Percentiles rank a stretch among this genome's conserved stretches.
phyloP scores from a whole-genome alignment of 2,888 invertebrate species.

The Endomychus coccineus region DNA sequence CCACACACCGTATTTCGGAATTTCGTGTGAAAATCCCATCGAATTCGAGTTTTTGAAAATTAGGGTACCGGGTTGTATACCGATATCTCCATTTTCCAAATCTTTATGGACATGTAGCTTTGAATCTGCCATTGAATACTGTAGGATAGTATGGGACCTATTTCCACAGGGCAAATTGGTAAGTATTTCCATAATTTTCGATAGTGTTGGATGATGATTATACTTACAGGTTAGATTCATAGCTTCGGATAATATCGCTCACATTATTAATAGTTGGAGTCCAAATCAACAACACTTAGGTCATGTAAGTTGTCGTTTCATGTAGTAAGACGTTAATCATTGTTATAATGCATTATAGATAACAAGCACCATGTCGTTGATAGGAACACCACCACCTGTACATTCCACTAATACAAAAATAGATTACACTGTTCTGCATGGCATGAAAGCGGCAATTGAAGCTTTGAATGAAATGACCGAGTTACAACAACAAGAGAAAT shows the following conservation, averaged over 20 bases:
- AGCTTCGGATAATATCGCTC: slow-evolving; percentile 79
- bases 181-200: slow-evolving; percentile 29
- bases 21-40: slow-evolving; percentile 71
- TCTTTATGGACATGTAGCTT: slow-evolving; percentile 95
- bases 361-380: slow-evolving; percentile 72
- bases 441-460: slow-evolving; percentile 79
- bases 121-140: slow-evolving; percentile 92
- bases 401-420: slow-evolving; percentile 51
- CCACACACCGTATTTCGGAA: slow-evolving; percentile 85
- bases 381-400: slow-evolving; percentile 63
- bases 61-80: slow-evolving; percentile 60
- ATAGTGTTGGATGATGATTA: neutral
- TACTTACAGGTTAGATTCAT: slow-evolving; percentile 69
- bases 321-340: no score
- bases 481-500: slow-evolving; percentile 57
- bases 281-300: slow-evolving; percentile 75
- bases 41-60: slow-evolving; percentile 75
- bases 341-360: slow-evolving; percentile 56
- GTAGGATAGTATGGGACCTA: slow-evolving; percentile 95
- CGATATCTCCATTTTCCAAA: slow-evolving; percentile 79
- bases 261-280: slow-evolving; percentile 80
- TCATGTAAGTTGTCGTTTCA: slow-evolving; percentile 66
- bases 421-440: slow-evolving; percentile 70
- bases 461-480: slow-evolving; percentile 77
- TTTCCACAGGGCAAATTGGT: slow-evolving; percentile 86